Conservation (phyloP, 2,888 invertebrate genomes). For the Tachina grossa region DNA sequence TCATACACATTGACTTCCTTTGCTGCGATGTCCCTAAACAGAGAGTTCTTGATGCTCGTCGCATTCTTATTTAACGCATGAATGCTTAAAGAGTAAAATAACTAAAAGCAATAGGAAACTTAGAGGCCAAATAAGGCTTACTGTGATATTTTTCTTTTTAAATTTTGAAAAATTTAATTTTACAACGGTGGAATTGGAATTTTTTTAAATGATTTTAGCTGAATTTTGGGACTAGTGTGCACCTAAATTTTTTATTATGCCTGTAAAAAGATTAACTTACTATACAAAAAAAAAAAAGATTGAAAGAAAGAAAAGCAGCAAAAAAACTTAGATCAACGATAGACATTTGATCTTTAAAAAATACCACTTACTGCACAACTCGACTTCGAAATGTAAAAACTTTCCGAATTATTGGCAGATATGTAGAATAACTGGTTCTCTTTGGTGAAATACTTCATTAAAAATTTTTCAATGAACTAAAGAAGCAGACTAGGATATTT, state of each 20-base stretch:
- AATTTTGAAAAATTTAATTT: not conserved
- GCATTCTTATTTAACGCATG: constrained; percentile 40
- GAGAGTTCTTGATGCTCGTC: constrained; percentile 21
- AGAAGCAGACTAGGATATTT: too few species aligned
- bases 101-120: not conserved
- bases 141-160: not conserved
- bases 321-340: not conserved
- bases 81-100: constrained; percentile 33
- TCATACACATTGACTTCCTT: constrained; percentile 19
- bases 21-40: not conserved
- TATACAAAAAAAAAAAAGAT: not conserved
- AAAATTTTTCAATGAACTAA: too few species aligned
- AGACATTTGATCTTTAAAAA: not conserved
- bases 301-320: not conserved
- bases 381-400: too few species aligned
- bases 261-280: constrained; percentile 13
- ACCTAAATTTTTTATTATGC: not conserved
- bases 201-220: not conserved
- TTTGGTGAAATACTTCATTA: too few species aligned
- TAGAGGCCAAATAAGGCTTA: not conserved
- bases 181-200: not conserved
- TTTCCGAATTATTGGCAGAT: too few species aligned
- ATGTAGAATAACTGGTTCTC: too few species aligned
- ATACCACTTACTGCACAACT: too few species aligned
- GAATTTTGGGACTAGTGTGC: not conserved